phyloP scores from a whole-genome alignment of 2,888 invertebrate genomes.

The Limulus polyphemus region DNA sequence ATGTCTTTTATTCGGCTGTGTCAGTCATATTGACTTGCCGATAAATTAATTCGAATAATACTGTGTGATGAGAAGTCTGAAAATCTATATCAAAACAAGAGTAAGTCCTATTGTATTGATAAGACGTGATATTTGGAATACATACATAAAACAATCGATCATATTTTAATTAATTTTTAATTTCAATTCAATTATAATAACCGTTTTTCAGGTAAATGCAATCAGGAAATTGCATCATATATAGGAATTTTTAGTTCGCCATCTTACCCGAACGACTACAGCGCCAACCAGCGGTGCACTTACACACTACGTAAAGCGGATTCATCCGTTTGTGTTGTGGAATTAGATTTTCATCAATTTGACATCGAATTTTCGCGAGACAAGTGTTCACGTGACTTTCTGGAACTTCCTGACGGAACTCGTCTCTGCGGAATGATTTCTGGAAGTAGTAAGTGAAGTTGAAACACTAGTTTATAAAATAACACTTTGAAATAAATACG shows the following conservation, averaged over 20 bases:
- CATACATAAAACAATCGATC: no score
- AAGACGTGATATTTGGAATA: no score
- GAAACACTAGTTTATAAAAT: no score
- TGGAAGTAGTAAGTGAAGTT: slow-evolving; percentile 10
- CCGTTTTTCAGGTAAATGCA: slow-evolving; percentile 16
- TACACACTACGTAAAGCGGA: slow-evolving; percentile 18
- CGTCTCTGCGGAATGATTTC: slow-evolving; percentile 18
- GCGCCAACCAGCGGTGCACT: slow-evolving; percentile 20
- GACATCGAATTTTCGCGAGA: slow-evolving; percentile 17
- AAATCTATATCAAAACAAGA: no score
- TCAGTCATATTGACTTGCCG: no score
- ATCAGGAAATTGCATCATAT: slow-evolving; percentile 18
- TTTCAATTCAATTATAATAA: no score
- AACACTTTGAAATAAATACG: no score
- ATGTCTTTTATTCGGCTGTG: no score
- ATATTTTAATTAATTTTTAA: no score
- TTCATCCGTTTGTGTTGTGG: slow-evolving; percentile 18
- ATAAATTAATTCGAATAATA: no score
- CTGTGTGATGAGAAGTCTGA: no score
- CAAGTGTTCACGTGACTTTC: slow-evolving; percentile 20
- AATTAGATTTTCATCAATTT: slow-evolving; percentile 14
- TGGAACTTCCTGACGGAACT: slow-evolving; percentile 22
- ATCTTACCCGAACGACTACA: slow-evolving; percentile 21
- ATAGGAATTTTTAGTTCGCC: slow-evolving; percentile 23
- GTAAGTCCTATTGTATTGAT: no score